Evolutionary conservation across 2,888 invertebrate species (phyloP).

Genomic region (Neoascia interrupta): DNA sequence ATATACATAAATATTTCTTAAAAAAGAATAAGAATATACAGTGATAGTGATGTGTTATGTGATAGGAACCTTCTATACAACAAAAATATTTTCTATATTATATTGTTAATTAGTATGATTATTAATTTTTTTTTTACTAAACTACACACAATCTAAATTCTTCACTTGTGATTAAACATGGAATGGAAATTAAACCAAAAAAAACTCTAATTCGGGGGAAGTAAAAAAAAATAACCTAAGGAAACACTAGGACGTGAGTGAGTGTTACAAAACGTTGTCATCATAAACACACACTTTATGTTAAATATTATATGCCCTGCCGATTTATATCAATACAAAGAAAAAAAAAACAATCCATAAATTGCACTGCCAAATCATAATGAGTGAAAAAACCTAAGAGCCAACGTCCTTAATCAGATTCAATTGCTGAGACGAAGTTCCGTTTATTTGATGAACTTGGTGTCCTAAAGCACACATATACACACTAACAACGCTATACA

Average conservation of each 20-base stretch:
- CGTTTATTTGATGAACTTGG: conserved; percentile 36
- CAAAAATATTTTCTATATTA: conserved; percentile 67
- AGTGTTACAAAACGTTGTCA: not conserved
- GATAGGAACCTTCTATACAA: conserved; percentile 70
- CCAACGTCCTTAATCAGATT: conserved; percentile 17
- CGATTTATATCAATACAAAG: conserved; percentile 23
- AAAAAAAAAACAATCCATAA: conserved; percentile 19
- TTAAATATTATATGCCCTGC: conserved; percentile 17
- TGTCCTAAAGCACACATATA: conserved; percentile 29
- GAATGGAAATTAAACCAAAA: conserved; percentile 3
- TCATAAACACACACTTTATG: too few relatives aligned
- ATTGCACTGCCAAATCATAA: conserved; percentile 61
- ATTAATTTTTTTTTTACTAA: conserved; percentile 54
- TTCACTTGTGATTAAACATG: conserved; percentile 37
- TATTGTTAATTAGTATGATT: conserved; percentile 64
- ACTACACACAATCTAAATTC: conserved; percentile 26
- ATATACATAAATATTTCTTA: too few relatives aligned
- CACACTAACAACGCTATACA: conserved; percentile 1
- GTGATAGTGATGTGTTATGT: conserved; percentile 73
- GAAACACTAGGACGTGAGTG: conserved; percentile 4
- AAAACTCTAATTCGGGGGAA: too few relatives aligned
- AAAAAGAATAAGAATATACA: conserved; percentile 51
- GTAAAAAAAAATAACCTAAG: conserved; percentile 2
- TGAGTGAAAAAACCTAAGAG: conserved; percentile 48
- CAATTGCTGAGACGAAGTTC: conserved; percentile 26